A percentile compares a stretch with the other conserved stretches of the same genome.
Evolutionary conservation across 1,140 invertebrate genomes (phyloP).

Genomic region (honey bee (Apis mellifera)): DNA sequence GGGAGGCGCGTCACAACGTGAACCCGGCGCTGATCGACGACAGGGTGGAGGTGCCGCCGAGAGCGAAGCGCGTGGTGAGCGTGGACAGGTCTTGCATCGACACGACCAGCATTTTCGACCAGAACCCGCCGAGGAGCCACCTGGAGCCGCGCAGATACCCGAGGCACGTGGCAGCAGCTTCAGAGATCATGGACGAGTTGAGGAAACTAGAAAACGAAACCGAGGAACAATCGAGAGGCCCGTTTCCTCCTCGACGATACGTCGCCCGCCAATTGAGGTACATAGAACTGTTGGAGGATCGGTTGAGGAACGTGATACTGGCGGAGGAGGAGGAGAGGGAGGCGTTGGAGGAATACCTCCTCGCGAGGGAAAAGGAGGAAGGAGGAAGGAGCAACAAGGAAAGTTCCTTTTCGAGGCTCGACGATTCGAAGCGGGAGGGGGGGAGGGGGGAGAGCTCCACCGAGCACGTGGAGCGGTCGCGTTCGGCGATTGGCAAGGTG

Average conservation of each 20-base stretch:
- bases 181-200: constrained; percentile 73
- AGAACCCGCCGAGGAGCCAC: constrained; percentile 57
- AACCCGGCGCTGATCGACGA: constrained; percentile 77
- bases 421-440: constrained; percentile 1
- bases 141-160: constrained; percentile 56
- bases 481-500: constrained; percentile 34
- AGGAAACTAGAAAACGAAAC: constrained; percentile 70
- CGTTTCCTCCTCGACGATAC: constrained; percentile 85
- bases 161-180: constrained; percentile 62
- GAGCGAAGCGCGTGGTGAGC: constrained; percentile 66
- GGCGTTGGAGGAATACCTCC: constrained; percentile 59
- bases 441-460: constrained; percentile 49
- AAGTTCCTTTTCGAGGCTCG: background rate
- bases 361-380: background rate
- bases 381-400: constrained; percentile 11
- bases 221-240: constrained; percentile 66
- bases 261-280: constrained; percentile 87
- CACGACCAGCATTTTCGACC: constrained; percentile 77
- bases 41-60: constrained; percentile 69
- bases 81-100: constrained; percentile 79
- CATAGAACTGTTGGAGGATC: constrained; percentile 82
- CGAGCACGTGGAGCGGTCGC: constrained; percentile 53
- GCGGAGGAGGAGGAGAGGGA: constrained; percentile 68
- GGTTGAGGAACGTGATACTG: constrained; percentile 71
- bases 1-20: constrained; percentile 56